Evolutionary conservation across 1,140 invertebrate genomes (phyloP).

Genomic region (Drosophila kanapiae): DNA sequence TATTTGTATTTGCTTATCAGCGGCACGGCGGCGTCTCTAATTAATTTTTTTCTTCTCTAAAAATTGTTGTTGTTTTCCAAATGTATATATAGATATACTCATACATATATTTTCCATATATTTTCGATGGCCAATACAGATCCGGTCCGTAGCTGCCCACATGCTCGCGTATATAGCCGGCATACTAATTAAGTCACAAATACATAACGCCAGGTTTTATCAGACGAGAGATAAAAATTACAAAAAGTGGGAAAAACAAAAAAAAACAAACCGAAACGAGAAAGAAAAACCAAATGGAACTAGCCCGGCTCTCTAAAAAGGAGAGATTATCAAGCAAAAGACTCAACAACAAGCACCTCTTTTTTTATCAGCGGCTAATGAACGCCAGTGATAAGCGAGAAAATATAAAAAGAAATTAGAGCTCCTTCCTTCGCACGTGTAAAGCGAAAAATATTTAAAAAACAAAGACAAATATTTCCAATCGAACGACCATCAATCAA

Average conservation of each 20-base stretch:
- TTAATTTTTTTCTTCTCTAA: slow-evolving; percentile 65
- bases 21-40: slow-evolving; percentile 63
- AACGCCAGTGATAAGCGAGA: slow-evolving; percentile 59
- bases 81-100: neutral
- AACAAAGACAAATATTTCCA: slow-evolving; percentile 29
- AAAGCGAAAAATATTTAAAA: slow-evolving; percentile 30
- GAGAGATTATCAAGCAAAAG: slow-evolving; percentile 58
- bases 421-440: slow-evolving; percentile 49
- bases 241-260: slow-evolving; percentile 22
- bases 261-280: slow-evolving; percentile 24
- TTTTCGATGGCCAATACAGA: slow-evolving; percentile 48
- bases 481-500: slow-evolving; percentile 70
- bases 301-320: slow-evolving; percentile 13
- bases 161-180: slow-evolving; percentile 36
- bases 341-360: slow-evolving; percentile 36
- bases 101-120: slow-evolving; percentile 18
- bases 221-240: slow-evolving; percentile 64
- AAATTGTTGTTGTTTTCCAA: slow-evolving; percentile 14
- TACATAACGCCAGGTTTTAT: slow-evolving; percentile 79
- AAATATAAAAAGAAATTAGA: slow-evolving; percentile 5
- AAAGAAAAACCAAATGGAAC: slow-evolving; percentile 47
- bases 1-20: slow-evolving; percentile 78
- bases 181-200: slow-evolving; percentile 80
- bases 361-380: slow-evolving; percentile 73
- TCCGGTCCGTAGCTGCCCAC: slow-evolving; percentile 66